Evolutionary conservation across 2,888 invertebrate genomes (phyloP), one percentile per base, ranked within the genome.

Genomic region (Onthophagus sagittarius): DNA sequence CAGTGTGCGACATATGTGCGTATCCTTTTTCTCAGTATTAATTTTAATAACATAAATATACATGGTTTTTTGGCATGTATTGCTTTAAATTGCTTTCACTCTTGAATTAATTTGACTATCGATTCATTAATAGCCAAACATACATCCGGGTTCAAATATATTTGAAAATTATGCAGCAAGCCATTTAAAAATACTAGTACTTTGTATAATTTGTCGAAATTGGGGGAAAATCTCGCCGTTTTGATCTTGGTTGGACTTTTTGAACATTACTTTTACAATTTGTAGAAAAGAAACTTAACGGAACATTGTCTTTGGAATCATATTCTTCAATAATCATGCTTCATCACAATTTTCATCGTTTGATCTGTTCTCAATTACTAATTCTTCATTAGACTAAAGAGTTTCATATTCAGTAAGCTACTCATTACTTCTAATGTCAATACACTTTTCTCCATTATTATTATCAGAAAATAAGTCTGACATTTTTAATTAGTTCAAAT

Each of bases 21-120:
- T n/a, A n/a, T n/a, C n/a, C n/a, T n/a, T n/a, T n/a, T n/a, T n/a
- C n/a, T n/a, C n/a, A n/a, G n/a, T n/a, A n/a, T n/a, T n/a, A n/a
- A n/a, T n/a, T n/a, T n/a, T n/a, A n/a, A n/a, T n/a, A n/a, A n/a
- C n/a, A n/a, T n/a, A n/a, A n/a, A n/a, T n/a, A n/a, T n/a, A n/a
- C n/a, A n/a, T n/a, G n/a, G n/a, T 77, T 82, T 81, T 71, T 78
- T 79, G 53, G 23, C 3, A 3, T 23, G 3, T 23, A 23, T 23
- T 23, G 23, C 3, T 23, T 23, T 23, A 23, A 2, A 23, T 3
- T 23, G 23, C 23, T 23, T 23, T 23, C 3, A 23, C 23, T 3
- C 1, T 23, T 23, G 23, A 79, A 79, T n/a, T n/a, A n/a, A n/a
- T 63, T 73, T 73, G 6, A 79, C 75, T 78, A 79, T 79, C 5